Percentiles rank a stretch among this genome's conserved stretches.
Conservation (phyloP, 2,113 vertebrate species). For the human region DNA sequence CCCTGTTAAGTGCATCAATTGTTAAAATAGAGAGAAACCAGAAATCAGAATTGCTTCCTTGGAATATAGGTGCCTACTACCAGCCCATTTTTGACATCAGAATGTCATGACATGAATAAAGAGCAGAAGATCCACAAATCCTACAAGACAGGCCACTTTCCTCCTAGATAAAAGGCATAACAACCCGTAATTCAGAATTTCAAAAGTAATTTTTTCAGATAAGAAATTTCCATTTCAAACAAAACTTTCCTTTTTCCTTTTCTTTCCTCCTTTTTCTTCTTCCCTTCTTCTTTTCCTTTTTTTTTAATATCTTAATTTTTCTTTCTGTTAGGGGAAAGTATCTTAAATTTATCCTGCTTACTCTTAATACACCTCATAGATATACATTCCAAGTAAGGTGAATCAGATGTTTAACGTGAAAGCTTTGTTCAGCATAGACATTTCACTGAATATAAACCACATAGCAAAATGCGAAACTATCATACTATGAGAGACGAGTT, state of each 20-base stretch:
- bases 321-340: not conserved
- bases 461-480: not conserved
- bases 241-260: not conserved
- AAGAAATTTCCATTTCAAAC: constrained; percentile 25
- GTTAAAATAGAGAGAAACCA: not conserved
- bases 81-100: not conserved
- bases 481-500: not conserved
- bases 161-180: not conserved
- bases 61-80: not conserved
- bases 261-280: not conserved
- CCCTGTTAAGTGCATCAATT: not conserved
- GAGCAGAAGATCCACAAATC: not conserved
- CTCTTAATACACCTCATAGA: not conserved
- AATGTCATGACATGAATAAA: not conserved
- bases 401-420: not conserved
- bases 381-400: not conserved
- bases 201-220: not conserved
- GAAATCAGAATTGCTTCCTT: not conserved
- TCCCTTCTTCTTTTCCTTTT: not conserved
- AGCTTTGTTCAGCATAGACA: not conserved
- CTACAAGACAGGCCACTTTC: not conserved
- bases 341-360: not conserved
- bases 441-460: not conserved
- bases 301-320: not conserved
- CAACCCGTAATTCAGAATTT: not conserved